These are phyloP conservation scores for Sisyra terminalis DNA, from an alignment of 2,888 invertebrate genomes.

Conservation along the genomic window DNA sequence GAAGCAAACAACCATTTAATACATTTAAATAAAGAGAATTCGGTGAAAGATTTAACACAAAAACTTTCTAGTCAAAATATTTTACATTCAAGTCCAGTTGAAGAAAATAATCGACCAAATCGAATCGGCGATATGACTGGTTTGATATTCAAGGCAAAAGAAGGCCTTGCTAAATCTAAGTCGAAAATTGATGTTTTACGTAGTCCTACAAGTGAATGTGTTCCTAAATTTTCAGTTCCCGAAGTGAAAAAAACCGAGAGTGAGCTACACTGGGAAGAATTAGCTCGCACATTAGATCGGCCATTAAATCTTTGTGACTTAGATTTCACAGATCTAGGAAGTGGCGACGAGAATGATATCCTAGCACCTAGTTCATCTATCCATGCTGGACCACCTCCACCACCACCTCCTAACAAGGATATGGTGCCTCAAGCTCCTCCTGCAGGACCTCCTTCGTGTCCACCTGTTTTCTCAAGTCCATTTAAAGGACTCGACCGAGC, in stretches of 20 bases:
- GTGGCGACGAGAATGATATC: conserved; percentile 75
- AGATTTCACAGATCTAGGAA: conserved; percentile 86
- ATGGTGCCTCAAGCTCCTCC: conserved; percentile 26
- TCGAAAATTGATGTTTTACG: conserved; percentile 62
- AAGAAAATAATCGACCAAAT: conserved; percentile 40
- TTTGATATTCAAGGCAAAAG: conserved; percentile 84
- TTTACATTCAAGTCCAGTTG: conserved; percentile 29
- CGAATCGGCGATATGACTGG: conserved; percentile 76
- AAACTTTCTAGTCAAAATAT: conserved; percentile 58
- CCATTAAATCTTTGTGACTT: conserved; percentile 80
- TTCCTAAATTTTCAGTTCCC: conserved; percentile 32
- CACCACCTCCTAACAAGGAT: conserved; percentile 44
- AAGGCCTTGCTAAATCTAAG: conserved; percentile 75
- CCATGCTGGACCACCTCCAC: conserved; percentile 58
- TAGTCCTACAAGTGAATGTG: conserved; percentile 50
- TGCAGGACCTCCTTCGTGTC: conserved; percentile 17
- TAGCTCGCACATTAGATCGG: conserved; percentile 57
- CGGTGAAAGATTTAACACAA: conserved; percentile 77
- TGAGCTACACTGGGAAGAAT: conserved; percentile 90
- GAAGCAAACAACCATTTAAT: conserved; percentile 34
- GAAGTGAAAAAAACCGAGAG: conserved; percentile 81
- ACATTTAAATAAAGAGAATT: conserved; percentile 63
- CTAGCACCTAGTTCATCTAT: conserved; percentile 46
- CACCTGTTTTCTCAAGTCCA: conserved; percentile 30
- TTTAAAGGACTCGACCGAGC: conserved; percentile 15